These are phyloP conservation scores for Lasius platythorax DNA, from an alignment of 2,888 invertebrate genomes.

Conservation along the genomic window DNA sequence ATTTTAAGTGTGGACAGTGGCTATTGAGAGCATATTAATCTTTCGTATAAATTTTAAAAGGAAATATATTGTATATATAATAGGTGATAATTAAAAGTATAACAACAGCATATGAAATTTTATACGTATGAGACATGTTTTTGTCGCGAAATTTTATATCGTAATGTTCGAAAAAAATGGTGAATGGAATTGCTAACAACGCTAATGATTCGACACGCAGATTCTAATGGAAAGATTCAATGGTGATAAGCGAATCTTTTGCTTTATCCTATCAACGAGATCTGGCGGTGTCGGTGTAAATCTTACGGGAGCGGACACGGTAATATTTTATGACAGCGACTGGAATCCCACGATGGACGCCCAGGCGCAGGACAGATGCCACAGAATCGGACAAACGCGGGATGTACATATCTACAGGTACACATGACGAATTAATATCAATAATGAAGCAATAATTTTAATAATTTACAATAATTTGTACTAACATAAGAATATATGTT, in stretches of 20 bases:
- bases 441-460: not conserved
- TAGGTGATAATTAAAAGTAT: not conserved
- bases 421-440: not conserved
- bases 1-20: not conserved
- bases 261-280: constrained; percentile 98
- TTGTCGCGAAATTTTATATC: not conserved
- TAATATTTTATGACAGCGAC: constrained; percentile 99
- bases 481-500: constrained; percentile 7
- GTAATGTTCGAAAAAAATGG: not conserved
- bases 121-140: not conserved
- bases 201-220: constrained; percentile 81
- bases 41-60: constrained; percentile 4
- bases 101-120: constrained; percentile 4
- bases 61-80: not conserved
- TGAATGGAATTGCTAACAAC: not conserved
- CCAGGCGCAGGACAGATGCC: constrained; percentile 98
- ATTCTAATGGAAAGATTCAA: constrained; percentile 99
- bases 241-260: constrained; percentile 97
- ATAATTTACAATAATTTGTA: not conserved
- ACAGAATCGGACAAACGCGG: constrained; percentile 99
- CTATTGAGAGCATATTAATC: not conserved
- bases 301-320: constrained; percentile 99
- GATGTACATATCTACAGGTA: constrained; percentile 98
- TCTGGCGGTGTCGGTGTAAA: constrained; percentile 99
- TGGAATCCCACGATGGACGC: constrained; percentile 99